Conservation (phyloP, 2,797 vertebrate genomes). For the Macroramphosus scolopax region DNA sequence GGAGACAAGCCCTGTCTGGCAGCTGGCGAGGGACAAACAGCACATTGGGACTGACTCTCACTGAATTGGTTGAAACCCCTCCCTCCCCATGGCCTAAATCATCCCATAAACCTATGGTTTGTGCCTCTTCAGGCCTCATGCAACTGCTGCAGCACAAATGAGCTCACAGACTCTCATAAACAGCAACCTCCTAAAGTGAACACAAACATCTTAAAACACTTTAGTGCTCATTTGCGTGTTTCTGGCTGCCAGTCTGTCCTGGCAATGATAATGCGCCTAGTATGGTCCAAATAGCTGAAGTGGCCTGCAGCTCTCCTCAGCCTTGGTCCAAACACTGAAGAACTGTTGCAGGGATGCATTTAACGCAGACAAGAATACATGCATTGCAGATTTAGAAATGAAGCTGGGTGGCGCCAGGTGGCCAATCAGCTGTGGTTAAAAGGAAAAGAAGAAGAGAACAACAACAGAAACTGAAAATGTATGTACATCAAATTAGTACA, state of each 20-base stretch:
- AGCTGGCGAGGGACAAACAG: conserved; percentile 65
- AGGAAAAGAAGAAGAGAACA: background rate
- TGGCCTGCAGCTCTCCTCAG: conserved; percentile 16
- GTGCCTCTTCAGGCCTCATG: conserved; percentile 49
- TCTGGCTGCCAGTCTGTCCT: conserved; percentile 56
- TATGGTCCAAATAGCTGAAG: conserved; percentile 17
- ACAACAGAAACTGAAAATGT: background rate
- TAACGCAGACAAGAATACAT: conserved; percentile 8
- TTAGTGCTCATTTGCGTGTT: conserved; percentile 50
- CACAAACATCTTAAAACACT: conserved; percentile 72
- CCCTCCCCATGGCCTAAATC: conserved; percentile 44
- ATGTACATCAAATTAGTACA: background rate
- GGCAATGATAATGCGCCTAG: conserved; percentile 41
- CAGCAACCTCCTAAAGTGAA: conserved; percentile 53
- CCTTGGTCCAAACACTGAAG: conserved; percentile 19
- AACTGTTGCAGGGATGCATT: conserved; percentile 7
- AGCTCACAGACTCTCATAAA: conserved; percentile 62
- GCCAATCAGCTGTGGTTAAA: background rate
- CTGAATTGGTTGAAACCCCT: conserved; percentile 48
- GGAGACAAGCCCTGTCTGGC: conserved; percentile 58
- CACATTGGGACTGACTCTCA: conserved; percentile 46
- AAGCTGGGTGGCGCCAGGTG: conserved; percentile 1
- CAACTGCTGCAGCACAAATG: conserved; percentile 60
- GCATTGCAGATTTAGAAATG: conserved; percentile 1
- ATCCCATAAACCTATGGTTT: conserved; percentile 65